phyloP scores from a whole-genome alignment of 2,797 vertebrate genomes.

The Helicolenus hilgendorfi region DNA sequence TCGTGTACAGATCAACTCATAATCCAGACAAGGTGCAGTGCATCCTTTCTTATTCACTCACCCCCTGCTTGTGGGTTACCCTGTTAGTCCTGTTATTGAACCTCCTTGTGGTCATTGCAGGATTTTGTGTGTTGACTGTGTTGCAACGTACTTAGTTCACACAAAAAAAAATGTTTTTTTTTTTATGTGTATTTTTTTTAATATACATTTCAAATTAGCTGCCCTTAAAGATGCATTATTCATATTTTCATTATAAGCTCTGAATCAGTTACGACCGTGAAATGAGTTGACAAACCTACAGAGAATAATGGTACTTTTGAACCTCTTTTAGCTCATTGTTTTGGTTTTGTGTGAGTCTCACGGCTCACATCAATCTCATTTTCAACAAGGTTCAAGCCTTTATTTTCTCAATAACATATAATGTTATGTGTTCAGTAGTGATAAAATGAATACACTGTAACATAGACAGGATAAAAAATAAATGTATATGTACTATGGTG shows the following conservation, averaged over 20 bases:
- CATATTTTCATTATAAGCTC: background rate
- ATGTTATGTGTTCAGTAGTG: background rate
- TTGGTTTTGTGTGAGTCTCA: background rate
- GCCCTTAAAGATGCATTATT: background rate
- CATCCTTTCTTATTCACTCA: background rate
- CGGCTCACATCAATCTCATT: background rate
- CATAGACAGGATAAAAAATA: background rate
- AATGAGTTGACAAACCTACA: background rate
- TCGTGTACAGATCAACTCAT: background rate
- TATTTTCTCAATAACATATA: background rate
- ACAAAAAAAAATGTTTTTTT: background rate
- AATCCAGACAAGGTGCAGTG: background rate
- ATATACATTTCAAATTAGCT: background rate
- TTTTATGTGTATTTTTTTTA: background rate
- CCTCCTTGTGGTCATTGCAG: constrained; percentile 38
- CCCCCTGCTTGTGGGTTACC: constrained; percentile 5
- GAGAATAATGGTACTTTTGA: background rate
- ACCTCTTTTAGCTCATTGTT: background rate
- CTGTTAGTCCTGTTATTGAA: constrained; percentile 42
- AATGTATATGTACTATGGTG: background rate
- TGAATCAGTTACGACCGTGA: background rate
- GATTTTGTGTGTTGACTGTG: constrained; percentile 31
- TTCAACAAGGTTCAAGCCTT: background rate
- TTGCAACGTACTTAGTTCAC: background rate
- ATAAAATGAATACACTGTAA: background rate